Evolutionary conservation across 2,888 invertebrate species (phyloP), one percentile per base, ranked within the genome.

Genomic region (Eulithis testata): DNA sequence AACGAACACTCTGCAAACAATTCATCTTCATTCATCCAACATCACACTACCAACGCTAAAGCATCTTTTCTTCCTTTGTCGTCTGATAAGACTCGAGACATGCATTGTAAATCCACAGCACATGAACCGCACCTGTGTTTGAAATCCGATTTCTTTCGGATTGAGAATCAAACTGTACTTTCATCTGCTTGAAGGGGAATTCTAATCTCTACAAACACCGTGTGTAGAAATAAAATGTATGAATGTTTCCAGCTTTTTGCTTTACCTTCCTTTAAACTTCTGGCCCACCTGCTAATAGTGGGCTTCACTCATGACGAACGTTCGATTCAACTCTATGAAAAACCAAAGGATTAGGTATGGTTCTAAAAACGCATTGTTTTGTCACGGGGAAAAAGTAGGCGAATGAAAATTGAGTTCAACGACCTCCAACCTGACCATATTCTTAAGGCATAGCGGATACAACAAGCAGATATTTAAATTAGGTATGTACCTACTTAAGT

Each of bases 161-260:
- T 68, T 64, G 59, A 61, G 62, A 66, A 69, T 73, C 69, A 69
- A 71, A 68, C 61, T 63, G 53, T 71, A 66, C 71, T 73, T 68
- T 60, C 56, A 56, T 67, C 51, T 65, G 68, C 50, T 66, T 56
- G 63, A 62, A 66, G 66, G 61, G 55, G 60, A 56, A 65, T 44
- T 45, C 51, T 63, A 60, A 66, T 66, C 63, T 60, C 50, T 43
- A 9, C 43, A 49, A 47, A 54, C 43, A 59, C 14, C 31, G 53
- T 53, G 31, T 53, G 58, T 11, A 43, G 50, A 56, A 56, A 52
- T 44, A 62, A 14, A 62, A 62, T 61, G 36, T 21, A 31, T n/a
- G n/a, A 40, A 21, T 60, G 53, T 36, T 8, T 45, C 31, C 59
- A 44, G 7, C 27, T 11, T 21, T 55, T 57, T 43, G 27, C 5